A percentile compares a stretch with the other conserved stretches of the same genome.
These are phyloP conservation scores for Syngnathus floridae DNA, from an alignment of 2,113 vertebrate genomes.

Conservation along the genomic window DNA sequence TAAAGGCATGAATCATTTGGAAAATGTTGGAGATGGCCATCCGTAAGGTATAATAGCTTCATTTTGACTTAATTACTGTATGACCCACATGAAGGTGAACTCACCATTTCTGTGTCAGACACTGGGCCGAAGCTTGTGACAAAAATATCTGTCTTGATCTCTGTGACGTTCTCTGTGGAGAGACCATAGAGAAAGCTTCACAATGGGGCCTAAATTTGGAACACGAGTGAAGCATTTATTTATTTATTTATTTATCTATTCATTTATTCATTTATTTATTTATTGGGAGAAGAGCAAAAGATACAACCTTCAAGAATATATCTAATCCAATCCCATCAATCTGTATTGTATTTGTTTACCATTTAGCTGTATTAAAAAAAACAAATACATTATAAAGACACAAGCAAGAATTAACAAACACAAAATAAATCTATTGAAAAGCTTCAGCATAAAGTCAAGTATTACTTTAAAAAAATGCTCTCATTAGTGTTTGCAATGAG, in stretches of 20 bases:
- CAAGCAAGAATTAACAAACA: neutral
- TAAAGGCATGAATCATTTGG: conserved; percentile 30
- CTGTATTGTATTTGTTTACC: too few species aligned
- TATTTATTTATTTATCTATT: neutral
- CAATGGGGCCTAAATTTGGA: neutral
- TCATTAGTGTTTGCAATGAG: neutral
- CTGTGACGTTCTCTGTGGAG: conserved; percentile 62
- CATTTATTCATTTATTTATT: neutral
- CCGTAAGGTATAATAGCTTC: neutral
- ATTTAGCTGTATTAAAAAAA: neutral
- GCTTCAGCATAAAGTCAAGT: neutral
- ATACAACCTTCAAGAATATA: neutral
- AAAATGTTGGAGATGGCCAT: conserved; percentile 11
- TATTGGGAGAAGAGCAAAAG: neutral
- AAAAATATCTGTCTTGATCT: conserved; percentile 67
- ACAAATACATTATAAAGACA: neutral
- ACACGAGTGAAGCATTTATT: neutral
- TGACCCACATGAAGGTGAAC: conserved; percentile 20
- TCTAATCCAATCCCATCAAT: neutral
- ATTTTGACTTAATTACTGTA: neutral
- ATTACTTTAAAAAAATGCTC: neutral
- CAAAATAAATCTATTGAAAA: neutral
- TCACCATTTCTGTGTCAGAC: conserved; percentile 70
- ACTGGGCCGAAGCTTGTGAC: conserved; percentile 70
- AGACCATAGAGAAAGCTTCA: conserved; percentile 9